Conservation (phyloP, 2,888 invertebrate species). For the Tachina fera region DNA sequence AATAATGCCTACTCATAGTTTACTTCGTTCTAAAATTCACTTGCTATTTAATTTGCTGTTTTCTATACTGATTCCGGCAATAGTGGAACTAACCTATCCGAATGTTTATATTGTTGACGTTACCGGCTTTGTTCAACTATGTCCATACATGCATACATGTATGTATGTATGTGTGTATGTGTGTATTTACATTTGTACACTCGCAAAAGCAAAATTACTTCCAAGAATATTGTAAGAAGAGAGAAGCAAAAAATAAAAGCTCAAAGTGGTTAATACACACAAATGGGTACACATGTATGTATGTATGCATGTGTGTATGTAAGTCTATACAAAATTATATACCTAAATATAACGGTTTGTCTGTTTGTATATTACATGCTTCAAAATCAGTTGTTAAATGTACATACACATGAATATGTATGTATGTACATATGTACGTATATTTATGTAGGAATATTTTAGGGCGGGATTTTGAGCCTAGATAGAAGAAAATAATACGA, state of each 20-base stretch:
- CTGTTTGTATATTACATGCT: too few relatives aligned
- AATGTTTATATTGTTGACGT: slow-evolving; percentile 64
- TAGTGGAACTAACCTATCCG: slow-evolving; percentile 57
- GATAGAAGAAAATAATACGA: too few relatives aligned
- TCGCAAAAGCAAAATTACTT: not conserved
- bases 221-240: not conserved
- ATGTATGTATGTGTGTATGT: not conserved
- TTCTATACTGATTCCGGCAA: not conserved
- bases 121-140: slow-evolving; percentile 37
- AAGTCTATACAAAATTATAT: not conserved
- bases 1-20: too few relatives aligned
- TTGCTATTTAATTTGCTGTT: too few relatives aligned
- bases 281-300: too few relatives aligned
- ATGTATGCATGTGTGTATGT: too few relatives aligned
- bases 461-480: not conserved
- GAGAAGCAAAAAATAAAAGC: not conserved
- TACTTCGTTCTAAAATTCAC: too few relatives aligned
- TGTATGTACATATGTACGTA: not conserved
- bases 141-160: not conserved
- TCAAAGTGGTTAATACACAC: not conserved
- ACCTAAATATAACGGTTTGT: too few relatives aligned
- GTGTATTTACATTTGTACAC: not conserved
- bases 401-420: not conserved
- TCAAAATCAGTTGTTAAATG: not conserved
- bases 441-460: not conserved